A percentile compares a stretch with the other conserved stretches of the same genome.
These are phyloP conservation scores for Diachasma alloeum DNA, from an alignment of 1,140 invertebrate genomes.

Conservation along the genomic window DNA sequence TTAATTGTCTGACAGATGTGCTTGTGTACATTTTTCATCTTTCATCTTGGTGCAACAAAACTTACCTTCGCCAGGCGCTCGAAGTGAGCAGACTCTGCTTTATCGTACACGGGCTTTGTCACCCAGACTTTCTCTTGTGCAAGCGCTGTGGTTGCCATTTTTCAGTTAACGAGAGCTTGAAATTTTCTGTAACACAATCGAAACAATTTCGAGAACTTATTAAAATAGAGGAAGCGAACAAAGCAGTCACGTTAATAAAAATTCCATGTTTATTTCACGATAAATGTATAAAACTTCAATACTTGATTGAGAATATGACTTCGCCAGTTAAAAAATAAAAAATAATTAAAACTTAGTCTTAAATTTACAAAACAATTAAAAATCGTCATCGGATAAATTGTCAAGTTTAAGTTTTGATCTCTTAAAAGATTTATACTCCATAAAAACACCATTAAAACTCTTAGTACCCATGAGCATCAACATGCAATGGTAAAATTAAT, in stretches of 20 bases:
- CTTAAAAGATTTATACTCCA: neutral
- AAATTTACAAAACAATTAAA: neutral
- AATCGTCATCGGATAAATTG: slow-evolving; percentile 42
- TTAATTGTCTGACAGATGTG: slow-evolving; percentile 29
- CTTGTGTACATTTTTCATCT: slow-evolving; percentile 29
- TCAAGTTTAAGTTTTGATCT: slow-evolving; percentile 35
- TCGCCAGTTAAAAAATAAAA: neutral
- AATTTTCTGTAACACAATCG: slow-evolving; percentile 16
- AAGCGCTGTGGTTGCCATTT: slow-evolving; percentile 49
- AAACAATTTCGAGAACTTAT: neutral
- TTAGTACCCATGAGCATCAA: too few relatives aligned
- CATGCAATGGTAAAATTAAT: too few relatives aligned
- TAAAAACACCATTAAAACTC: neutral
- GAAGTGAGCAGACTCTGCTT: slow-evolving; percentile 64
- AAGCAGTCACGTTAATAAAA: neutral
- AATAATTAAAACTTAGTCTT: neutral
- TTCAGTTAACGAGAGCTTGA: slow-evolving; percentile 23
- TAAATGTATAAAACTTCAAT: slow-evolving; percentile 20
- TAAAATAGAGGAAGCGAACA: neutral
- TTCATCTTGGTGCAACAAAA: slow-evolving; percentile 15
- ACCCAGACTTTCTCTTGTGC: slow-evolving; percentile 65
- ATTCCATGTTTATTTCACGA: neutral
- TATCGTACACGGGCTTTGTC: slow-evolving; percentile 65
- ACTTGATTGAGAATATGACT: slow-evolving; percentile 32
- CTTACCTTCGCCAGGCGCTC: slow-evolving; percentile 63